phyloP scores from a whole-genome alignment of 1,140 invertebrate genomes.

The Tyrophagus putrescentiae region DNA sequence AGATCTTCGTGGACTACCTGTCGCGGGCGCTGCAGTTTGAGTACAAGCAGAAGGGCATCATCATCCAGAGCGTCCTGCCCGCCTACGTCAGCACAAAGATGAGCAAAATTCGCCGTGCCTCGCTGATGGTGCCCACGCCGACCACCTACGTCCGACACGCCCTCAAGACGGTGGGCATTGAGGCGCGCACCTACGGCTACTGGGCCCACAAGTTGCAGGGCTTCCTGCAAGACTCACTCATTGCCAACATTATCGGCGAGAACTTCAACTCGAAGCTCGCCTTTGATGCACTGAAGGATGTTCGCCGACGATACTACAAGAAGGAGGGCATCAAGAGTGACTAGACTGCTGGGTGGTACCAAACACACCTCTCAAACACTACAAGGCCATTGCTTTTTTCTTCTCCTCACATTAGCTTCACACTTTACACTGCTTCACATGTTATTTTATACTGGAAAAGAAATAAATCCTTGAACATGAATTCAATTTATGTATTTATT shows the following conservation, averaged over 20 bases:
- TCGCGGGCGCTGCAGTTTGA: constrained; percentile 61
- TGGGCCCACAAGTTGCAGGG: constrained; percentile 33
- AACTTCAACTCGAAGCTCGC: constrained; percentile 19
- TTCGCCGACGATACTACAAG: constrained; percentile 19
- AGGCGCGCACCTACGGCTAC: constrained; percentile 57
- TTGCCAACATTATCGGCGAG: not conserved
- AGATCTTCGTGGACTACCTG: constrained; percentile 74
- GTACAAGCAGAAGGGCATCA: constrained; percentile 57
- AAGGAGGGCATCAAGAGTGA: constrained; percentile 19
- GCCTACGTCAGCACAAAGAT: constrained; percentile 85
- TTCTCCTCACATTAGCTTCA: too few species aligned
- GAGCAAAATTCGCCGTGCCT: constrained; percentile 65
- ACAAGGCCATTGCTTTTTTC: too few species aligned
- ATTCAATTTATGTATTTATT: too few species aligned
- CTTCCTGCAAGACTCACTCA: constrained; percentile 15
- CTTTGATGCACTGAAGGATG: constrained; percentile 21
- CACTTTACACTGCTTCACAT: too few species aligned
- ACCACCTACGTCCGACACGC: constrained; percentile 58
- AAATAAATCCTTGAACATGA: not conserved
- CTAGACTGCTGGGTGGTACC: not conserved
- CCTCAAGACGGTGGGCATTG: constrained; percentile 57
- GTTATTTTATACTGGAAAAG: not conserved
- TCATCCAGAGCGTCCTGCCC: constrained; percentile 58
- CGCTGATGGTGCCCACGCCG: constrained; percentile 60
- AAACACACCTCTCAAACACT: too few species aligned